Evolutionary conservation across 2,888 invertebrate genomes (phyloP).

Genomic region (Lingula anatina): DNA sequence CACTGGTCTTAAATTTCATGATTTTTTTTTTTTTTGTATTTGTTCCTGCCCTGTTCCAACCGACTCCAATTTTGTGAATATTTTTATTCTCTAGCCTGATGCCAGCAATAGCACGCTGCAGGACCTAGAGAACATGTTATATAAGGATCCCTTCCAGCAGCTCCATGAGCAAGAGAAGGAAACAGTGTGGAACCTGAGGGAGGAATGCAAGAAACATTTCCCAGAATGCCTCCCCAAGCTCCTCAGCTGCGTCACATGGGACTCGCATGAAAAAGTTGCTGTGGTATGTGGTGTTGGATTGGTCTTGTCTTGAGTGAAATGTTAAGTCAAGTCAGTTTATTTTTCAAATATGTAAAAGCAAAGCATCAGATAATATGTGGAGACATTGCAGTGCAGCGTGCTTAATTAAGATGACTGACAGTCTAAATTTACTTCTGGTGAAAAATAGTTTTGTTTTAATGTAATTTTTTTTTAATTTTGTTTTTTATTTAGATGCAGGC

Average conservation of each 20-base stretch:
- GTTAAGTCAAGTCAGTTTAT: not conserved
- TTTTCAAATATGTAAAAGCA: not conserved
- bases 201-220: conserved; percentile 67
- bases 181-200: conserved; percentile 73
- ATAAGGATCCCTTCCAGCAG: conserved; percentile 75
- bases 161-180: conserved; percentile 87
- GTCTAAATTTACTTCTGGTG: too few species aligned
- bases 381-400: too few species aligned
- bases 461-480: too few species aligned
- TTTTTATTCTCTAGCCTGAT: too few species aligned
- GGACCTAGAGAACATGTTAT: conserved; percentile 60
- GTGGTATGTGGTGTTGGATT: conserved; percentile 57
- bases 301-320: not conserved
- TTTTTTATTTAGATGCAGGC: conserved; percentile 59
- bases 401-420: too few species aligned
- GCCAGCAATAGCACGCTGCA: conserved; percentile 63
- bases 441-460: too few species aligned
- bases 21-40: too few species aligned
- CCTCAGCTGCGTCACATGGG: conserved; percentile 88
- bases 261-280: conserved; percentile 65
- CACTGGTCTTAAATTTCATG: too few species aligned
- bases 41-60: too few species aligned
- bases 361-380: too few species aligned
- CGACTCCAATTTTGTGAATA: too few species aligned
- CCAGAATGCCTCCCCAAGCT: conserved; percentile 79